Conservation (phyloP, 2,888 invertebrate genomes). For the Herminia tarsipennalis region DNA sequence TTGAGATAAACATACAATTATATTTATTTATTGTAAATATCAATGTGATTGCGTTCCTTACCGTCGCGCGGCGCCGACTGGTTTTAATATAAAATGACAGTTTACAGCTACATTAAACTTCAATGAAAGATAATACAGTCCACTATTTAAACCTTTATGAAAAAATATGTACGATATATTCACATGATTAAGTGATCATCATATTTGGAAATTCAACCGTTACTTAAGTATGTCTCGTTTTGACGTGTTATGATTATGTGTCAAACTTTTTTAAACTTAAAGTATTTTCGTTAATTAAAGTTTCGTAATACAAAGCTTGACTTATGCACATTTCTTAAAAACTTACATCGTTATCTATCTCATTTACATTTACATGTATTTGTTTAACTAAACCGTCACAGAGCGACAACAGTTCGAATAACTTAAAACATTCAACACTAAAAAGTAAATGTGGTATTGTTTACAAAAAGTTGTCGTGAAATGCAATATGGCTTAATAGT, state of each 20-base stretch:
- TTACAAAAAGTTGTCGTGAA: constrained; percentile 76
- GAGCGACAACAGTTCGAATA: constrained; percentile 37
- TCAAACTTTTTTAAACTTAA: constrained; percentile 26
- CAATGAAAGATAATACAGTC: constrained; percentile 45
- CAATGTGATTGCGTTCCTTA: constrained; percentile 51
- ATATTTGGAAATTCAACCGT: constrained; percentile 55
- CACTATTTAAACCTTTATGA: constrained; percentile 27
- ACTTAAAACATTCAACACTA: constrained; percentile 51
- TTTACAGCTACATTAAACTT: constrained; percentile 55
- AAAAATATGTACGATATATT: constrained; percentile 52
- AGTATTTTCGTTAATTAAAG: too few species aligned
- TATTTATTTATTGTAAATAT: constrained; percentile 56
- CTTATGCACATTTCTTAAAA: constrained; percentile 25
- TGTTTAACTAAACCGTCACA: constrained; percentile 34
- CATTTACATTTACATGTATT: constrained; percentile 39
- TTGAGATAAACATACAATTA: constrained; percentile 51
- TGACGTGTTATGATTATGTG: constrained; percentile 57
- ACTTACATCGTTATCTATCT: constrained; percentile 28
- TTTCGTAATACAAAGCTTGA: too few species aligned
- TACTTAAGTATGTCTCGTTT: constrained; percentile 49
- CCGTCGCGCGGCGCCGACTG: constrained; percentile 44
- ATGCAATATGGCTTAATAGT: constrained; percentile 76
- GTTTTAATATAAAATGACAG: constrained; percentile 48
- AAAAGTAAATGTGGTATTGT: constrained; percentile 69
- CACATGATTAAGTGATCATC: constrained; percentile 57